A percentile compares a stretch with the other conserved stretches of the same genome.
These are phyloP conservation scores for Darevskia mixta DNA, from an alignment of 2,797 vertebrate species.

Conservation along the genomic window DNA sequence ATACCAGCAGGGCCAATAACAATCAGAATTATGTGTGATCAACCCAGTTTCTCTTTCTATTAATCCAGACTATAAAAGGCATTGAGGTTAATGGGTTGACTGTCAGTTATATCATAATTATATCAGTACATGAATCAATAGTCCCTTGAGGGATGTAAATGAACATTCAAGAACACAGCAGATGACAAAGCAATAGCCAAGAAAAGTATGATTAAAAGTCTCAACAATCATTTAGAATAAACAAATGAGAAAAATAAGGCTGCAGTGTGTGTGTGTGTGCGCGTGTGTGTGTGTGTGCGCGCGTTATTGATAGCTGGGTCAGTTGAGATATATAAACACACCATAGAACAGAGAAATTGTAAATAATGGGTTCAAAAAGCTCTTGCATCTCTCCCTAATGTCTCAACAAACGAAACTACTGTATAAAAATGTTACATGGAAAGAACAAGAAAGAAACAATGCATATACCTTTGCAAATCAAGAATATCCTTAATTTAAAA, in stretches of 20 bases:
- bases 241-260: background rate
- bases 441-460: no score
- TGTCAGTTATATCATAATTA: conserved; percentile 70
- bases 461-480: no score
- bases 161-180: conserved; percentile 28
- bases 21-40: conserved; percentile 23
- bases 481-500: no score
- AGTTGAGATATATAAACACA: no score
- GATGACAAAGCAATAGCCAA: conserved; percentile 55
- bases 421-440: no score
- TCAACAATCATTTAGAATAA: conserved; percentile 14
- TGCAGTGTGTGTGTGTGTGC: background rate
- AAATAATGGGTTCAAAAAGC: no score
- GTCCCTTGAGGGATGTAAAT: conserved; percentile 47
- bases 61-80: conserved; percentile 51
- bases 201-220: conserved; percentile 32
- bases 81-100: conserved; percentile 59
- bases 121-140: conserved; percentile 67
- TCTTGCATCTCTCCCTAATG: no score
- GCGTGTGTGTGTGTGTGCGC: accelerated
- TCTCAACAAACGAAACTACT: no score
- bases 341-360: no score
- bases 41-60: conserved; percentile 51
- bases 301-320: background rate
- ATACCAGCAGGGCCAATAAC: conserved; percentile 30